These are phyloP conservation scores for Loxodonta africana DNA, from an alignment of 2,113 vertebrate species.

Conservation along the genomic window DNA sequence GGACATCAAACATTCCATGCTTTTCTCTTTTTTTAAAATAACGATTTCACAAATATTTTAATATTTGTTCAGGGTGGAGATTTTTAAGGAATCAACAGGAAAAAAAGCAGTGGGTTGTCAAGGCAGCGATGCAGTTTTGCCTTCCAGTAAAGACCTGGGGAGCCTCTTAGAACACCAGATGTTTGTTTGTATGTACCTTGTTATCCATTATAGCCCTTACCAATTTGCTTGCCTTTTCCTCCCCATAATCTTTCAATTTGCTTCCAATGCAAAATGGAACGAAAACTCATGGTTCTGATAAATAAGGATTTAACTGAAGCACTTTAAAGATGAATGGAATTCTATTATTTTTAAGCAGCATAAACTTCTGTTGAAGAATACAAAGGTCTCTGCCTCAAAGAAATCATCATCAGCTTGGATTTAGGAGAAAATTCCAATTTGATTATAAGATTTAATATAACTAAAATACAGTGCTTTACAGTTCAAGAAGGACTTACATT, in stretches of 20 bases:
- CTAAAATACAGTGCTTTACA: not conserved
- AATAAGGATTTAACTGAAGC: not conserved
- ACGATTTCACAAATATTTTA: not conserved
- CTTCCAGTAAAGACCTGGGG: not conserved
- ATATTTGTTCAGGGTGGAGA: slow-evolving; percentile 1
- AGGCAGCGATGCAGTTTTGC: not conserved
- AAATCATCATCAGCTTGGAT: not conserved
- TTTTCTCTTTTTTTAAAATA: not conserved
- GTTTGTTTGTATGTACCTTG: not conserved
- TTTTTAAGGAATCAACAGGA: slow-evolving; percentile 30
- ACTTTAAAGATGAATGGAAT: not conserved
- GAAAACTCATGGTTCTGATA: not conserved
- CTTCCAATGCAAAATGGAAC: not conserved
- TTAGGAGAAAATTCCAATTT: slow-evolving; percentile 6
- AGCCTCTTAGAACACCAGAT: not conserved
- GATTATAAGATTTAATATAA: not conserved
- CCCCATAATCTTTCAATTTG: not conserved
- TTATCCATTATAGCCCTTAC: not conserved
- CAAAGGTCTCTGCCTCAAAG: not conserved
- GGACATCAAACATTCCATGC: not conserved
- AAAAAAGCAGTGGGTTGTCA: slow-evolving; percentile 11
- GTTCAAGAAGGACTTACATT: slow-evolving; percentile 5
- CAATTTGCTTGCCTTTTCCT: not conserved
- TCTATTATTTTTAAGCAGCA: not conserved
- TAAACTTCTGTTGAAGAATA: slow-evolving; percentile 17